These are phyloP conservation scores for Cryptocephalus primarius DNA, from an alignment of 2,888 invertebrate species.

Conservation along the genomic window DNA sequence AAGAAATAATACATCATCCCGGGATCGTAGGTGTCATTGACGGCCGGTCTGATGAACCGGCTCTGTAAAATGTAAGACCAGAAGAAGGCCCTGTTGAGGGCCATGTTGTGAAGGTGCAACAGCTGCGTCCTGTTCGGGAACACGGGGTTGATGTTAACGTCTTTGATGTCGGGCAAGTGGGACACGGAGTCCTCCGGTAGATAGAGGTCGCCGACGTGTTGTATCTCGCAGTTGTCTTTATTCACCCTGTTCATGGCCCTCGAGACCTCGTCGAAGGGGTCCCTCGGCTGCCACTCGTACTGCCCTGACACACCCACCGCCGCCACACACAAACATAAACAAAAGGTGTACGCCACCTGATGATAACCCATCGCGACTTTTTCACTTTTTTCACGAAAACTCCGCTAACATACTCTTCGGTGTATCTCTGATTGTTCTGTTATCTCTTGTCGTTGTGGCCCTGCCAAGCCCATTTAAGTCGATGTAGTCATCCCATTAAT, in stretches of 20 bases:
- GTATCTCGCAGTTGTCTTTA: conserved; percentile 81
- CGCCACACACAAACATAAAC: not conserved
- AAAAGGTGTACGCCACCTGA: too few species aligned
- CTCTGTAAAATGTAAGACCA: conserved; percentile 92
- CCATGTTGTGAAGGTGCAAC: conserved; percentile 91
- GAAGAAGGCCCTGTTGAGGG: conserved; percentile 89
- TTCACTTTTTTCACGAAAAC: too few species aligned
- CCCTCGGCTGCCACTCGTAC: conserved; percentile 85
- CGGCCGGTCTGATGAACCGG: conserved; percentile 77
- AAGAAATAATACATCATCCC: conserved; percentile 97
- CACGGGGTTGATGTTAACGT: conserved; percentile 87
- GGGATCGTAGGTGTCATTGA: conserved; percentile 88
- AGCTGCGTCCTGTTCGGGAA: conserved; percentile 90
- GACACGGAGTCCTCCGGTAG: conserved; percentile 78
- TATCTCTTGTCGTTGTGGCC: too few species aligned
- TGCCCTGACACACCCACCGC: conserved; percentile 55
- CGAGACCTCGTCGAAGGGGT: conserved; percentile 82
- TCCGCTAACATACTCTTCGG: too few species aligned
- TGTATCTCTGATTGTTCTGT: too few species aligned
- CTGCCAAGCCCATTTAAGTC: too few species aligned
- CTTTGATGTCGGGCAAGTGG: conserved; percentile 86
- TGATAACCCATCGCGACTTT: too few species aligned
- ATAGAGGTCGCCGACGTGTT: conserved; percentile 72
- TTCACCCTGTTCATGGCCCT: conserved; percentile 73
- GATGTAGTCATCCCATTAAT: too few species aligned